Conservation (phyloP, 2,797 vertebrate species). For the Poeciliopsis infans region DNA sequence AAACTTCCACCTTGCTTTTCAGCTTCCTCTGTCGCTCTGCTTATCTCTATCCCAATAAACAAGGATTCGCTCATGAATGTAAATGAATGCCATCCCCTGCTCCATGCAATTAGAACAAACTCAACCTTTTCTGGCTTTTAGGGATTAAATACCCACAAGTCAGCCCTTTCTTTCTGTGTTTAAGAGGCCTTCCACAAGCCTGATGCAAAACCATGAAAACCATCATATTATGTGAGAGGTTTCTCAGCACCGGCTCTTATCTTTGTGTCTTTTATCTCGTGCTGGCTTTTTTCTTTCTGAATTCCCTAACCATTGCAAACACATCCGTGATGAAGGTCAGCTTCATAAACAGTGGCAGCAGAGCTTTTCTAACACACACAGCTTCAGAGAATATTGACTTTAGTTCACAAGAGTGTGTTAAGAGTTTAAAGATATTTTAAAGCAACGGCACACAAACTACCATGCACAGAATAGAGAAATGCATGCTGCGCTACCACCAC, state of each 20-base stretch:
- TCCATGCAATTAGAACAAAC: conserved; percentile 66
- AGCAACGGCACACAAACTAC: background rate
- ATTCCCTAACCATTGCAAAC: conserved; percentile 52
- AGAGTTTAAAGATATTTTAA: conserved; percentile 29
- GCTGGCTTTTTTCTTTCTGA: conserved; percentile 25
- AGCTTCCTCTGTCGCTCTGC: conserved; percentile 9
- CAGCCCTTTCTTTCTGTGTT: conserved; percentile 43
- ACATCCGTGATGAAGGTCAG: conserved; percentile 40
- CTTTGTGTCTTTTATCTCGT: conserved; percentile 63
- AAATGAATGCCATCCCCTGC: conserved; percentile 61
- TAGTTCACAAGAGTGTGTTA: conserved; percentile 26
- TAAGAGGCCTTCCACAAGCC: conserved; percentile 48
- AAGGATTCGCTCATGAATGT: conserved; percentile 62
- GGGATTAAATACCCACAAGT: conserved; percentile 71
- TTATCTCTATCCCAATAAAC: conserved; percentile 52
- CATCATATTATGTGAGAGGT: conserved; percentile 53
- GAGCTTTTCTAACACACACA: conserved; percentile 25
- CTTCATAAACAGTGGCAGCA: conserved; percentile 35
- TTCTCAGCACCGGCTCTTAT: conserved; percentile 37
- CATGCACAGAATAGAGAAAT: background rate
- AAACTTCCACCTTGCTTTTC: conserved; percentile 35
- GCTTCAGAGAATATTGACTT: conserved; percentile 7
- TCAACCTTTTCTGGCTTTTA: conserved; percentile 64
- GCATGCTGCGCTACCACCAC: background rate
- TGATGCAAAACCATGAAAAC: conserved; percentile 77